Evolutionary conservation across 1,140 invertebrate species (phyloP), one percentile per base, ranked within the genome.

Genomic region (Diorhabda sublineata): DNA sequence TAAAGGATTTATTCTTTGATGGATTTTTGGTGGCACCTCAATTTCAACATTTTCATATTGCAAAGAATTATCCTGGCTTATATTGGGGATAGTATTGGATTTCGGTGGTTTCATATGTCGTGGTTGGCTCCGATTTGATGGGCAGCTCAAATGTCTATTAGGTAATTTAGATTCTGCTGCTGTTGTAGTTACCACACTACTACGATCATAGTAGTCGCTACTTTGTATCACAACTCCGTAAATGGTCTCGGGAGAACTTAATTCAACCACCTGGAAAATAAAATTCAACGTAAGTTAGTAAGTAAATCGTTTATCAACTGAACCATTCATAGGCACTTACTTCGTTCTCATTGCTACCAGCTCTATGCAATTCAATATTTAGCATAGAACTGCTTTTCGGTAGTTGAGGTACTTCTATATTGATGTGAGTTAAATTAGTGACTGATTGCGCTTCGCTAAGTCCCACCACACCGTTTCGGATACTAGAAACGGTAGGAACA

Each of bases 181-280:
- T 2, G 47, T 52, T 8, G 47, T 52, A n/a, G 47, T 52, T 2
- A 52, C 47, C 6, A 52, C n/a, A 52, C 47, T 52, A 52, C 47
- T 52, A 52, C 47, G 47, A 3, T 77, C 73, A 56, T 72, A 69
- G 60, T 72, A 74, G 69, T 76, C 72, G 71, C 77, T 76, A 73
- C 77, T 79, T 84, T 87, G 88, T 72, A 88, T 87, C 52, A 89
- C 88, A 43, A 89, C 81, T 2, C 88, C 88, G 11, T 84, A 87
- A 58, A 89, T 89, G 9, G 88, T 89, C 75, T 89, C 87, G 1
- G 88, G 87, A 4, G 87, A 86, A 1, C 88, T 80, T 41, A 81
- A 64, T 72, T 80, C 79, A 4, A 80, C 66, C 5, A 57, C 57
- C 47, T 52, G 47, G n/a, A 52, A 42, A 9, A 26, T 26, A 26